Evolutionary conservation across 2,113 vertebrate species (phyloP).

Genomic region (Podilymbus podiceps): DNA sequence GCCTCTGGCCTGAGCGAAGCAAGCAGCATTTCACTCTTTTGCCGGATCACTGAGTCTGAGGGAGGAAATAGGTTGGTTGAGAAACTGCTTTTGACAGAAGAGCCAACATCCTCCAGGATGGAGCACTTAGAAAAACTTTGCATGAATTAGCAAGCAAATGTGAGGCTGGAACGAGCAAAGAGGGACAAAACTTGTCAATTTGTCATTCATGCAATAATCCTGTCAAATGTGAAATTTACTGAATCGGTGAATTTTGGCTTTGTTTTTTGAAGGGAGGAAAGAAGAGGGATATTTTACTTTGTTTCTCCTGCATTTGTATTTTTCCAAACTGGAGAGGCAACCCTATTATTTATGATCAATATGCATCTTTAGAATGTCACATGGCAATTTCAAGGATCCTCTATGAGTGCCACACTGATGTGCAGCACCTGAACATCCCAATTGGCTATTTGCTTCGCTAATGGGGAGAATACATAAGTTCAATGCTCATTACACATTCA

Average conservation of each 20-base stretch:
- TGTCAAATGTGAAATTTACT: neutral
- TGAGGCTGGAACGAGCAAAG: constrained; percentile 38
- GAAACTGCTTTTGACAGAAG: constrained; percentile 3
- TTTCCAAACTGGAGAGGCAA: neutral
- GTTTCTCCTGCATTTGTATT: neutral
- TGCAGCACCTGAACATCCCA: neutral
- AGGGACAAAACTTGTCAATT: constrained; percentile 45
- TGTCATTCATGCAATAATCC: constrained; percentile 20
- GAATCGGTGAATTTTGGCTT: constrained; percentile 23
- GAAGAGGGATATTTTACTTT: neutral
- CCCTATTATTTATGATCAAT: neutral
- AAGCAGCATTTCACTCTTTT: neutral
- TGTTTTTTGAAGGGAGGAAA: neutral
- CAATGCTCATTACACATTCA: neutral
- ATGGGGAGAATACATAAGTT: neutral
- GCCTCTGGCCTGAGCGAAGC: neutral
- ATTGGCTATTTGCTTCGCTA: neutral
- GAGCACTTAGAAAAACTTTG: constrained; percentile 44
- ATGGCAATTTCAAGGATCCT: neutral
- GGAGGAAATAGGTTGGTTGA: constrained; percentile 21
- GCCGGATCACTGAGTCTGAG: neutral
- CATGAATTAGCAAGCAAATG: constrained; percentile 63
- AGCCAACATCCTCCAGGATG: constrained; percentile 24
- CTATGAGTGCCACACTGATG: neutral
- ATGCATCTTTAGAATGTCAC: neutral